phyloP scores from a whole-genome alignment of 2,888 invertebrate genomes.

The Poecilus cupreus region DNA sequence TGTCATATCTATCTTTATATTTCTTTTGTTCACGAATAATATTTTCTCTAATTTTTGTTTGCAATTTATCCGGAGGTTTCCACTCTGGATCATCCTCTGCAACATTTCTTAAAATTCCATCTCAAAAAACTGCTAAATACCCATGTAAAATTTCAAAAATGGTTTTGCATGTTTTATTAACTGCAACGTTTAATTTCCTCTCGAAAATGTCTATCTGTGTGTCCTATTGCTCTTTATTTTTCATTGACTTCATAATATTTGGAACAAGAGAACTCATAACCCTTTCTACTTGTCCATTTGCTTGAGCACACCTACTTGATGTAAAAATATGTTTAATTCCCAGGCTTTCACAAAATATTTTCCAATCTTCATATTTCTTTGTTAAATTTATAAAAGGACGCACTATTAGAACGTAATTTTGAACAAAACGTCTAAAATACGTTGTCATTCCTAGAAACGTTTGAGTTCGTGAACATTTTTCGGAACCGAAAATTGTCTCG shows the following conservation, averaged over 20 bases:
- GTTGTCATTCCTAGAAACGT: conserved; percentile 25
- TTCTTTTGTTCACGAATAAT: not conserved
- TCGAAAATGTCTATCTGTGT: not conserved
- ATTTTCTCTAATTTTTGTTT: too few relatives aligned
- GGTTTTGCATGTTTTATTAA: not conserved
- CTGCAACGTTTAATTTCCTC: not conserved
- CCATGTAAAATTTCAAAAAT: not conserved
- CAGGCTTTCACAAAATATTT: not conserved
- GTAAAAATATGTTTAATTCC: too few relatives aligned
- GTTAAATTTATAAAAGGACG: not conserved
- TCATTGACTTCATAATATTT: not conserved
- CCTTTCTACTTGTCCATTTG: not conserved
- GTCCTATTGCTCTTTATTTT: not conserved
- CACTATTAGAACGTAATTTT: not conserved
- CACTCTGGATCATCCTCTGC: not conserved
- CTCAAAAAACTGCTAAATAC: not conserved
- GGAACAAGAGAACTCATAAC: not conserved
- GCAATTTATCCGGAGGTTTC: too few relatives aligned
- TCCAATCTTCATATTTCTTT: not conserved
- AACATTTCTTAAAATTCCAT: not conserved
- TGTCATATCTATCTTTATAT: not conserved
- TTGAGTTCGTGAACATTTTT: not conserved
- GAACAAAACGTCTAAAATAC: not conserved
- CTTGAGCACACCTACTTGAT: not conserved
- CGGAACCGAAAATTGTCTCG: too few relatives aligned